A percentile compares a stretch with the other conserved stretches of the same genome.
These are phyloP conservation scores for Pseudorectes ferrugineus DNA, from an alignment of 2,113 vertebrate species.

Conservation along the genomic window DNA sequence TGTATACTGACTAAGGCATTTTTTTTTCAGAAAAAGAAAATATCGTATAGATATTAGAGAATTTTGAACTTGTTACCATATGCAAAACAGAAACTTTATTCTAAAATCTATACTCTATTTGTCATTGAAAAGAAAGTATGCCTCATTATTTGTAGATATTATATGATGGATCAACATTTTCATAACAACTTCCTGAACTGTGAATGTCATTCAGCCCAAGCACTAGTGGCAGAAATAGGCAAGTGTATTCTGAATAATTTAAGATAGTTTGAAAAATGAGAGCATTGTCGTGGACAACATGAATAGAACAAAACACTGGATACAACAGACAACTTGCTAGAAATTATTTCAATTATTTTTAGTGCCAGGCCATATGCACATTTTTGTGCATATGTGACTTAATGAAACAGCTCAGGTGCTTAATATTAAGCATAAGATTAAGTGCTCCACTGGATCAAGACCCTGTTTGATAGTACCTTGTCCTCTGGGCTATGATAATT, in stretches of 20 bases:
- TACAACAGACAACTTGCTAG: background rate
- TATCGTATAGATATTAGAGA: background rate
- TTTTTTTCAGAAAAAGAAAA: background rate
- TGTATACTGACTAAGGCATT: background rate
- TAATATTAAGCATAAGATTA: background rate
- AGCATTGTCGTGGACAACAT: rapidly evolving
- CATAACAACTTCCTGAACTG: background rate
- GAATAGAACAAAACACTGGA: background rate
- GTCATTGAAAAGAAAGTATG: background rate
- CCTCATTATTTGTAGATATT: background rate
- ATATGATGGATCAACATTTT: background rate
- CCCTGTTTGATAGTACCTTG: background rate
- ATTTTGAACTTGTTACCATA: background rate
- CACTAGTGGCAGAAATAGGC: background rate
- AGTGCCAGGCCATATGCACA: background rate
- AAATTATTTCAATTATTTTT: background rate
- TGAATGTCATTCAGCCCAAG: background rate
- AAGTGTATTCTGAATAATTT: background rate
- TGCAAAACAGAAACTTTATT: background rate
- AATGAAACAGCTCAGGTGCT: background rate
- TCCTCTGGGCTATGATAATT: background rate
- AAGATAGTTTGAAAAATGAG: background rate
- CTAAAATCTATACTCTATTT: background rate
- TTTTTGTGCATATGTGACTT: background rate
- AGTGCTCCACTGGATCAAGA: conserved; percentile 13